Base-by-base conservation (phyloP, 2,888 invertebrate species). In the Plutella xylostella region DNA sequence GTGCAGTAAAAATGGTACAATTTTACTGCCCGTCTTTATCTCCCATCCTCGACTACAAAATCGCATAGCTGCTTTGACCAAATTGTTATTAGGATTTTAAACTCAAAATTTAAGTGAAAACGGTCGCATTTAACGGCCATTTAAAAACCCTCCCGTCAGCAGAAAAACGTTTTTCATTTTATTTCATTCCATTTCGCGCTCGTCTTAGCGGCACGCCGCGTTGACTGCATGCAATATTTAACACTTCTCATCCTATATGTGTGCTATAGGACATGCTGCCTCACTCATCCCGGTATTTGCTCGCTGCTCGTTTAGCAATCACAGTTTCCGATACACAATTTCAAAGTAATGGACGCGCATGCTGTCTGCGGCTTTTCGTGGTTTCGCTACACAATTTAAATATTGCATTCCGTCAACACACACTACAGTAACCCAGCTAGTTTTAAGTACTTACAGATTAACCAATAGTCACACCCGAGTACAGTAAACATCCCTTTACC, bases 181-280 rank as follows among this genome's bases (percentile, higher is more conserved):
- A 22, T 69, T 65, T 66, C 67, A 73, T 74, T 68, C 71, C 68
- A 63, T 74, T 66, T 65, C 68, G 65, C 63, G 72, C 68, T 76
- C 71, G 70, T 71, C 61, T 68, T 79, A 76, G 75, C 65, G 65
- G 78, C 82, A 83, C 80, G 72, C 69, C 65, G 72, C 58, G 70
- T 78, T 82, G 83, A 82, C 83, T 79, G 83, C 83, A 82, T 83
- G 82, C 83, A 83, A 82, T 83, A 82, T 82, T 83, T 82, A 18
- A 82, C 78, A 63, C 82, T 83, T 82, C 80, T 58, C 58, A 64
- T 63, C 62, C 66, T n/a, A n/a, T n/a, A n/a, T n/a, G n/a, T n/a
- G n/a, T n/a, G n/a, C n/a, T n/a, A 60, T 61, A 58, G 63, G 63
- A 71, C 68, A 72, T 58, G 56, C 75, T 69, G 71, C 68, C 73